Base-by-base conservation (phyloP, 2,888 invertebrate species). In the Cryptus viduatorius region DNA sequence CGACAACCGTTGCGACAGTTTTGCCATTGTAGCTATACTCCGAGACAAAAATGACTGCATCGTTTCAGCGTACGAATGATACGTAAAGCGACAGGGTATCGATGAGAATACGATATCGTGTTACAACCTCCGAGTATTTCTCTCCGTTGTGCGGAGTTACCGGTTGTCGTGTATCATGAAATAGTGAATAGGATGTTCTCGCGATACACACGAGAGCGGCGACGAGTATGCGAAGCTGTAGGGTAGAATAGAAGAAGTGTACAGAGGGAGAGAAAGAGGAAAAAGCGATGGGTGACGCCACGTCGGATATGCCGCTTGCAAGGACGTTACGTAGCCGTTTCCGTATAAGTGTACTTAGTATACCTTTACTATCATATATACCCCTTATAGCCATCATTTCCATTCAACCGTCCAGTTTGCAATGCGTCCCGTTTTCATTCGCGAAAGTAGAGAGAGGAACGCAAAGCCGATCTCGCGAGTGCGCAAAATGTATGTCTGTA, bases 261-360 rank as follows among this genome's bases (percentile, higher is more conserved):
- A 10, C 24, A 56, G 24, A 19, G 16, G 31, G 19, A 37, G 48
- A 68, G 68, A 12, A 42, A 37, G 71, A 42, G 71, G 19, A 72
- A 72, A 72, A 72, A 37, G 59, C 75, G 68, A 69, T 68, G 68
- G 75, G 61, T 71, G 71, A 82, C 69, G 71, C 37, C 53, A 56
- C 77, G 77, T 77, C 65, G 77, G 71, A 77, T 82, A 77, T 71
- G 71, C 48, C 77, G 71, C 71, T 76, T 76, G 64, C 61, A 81
- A 65, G 71, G 72, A 72, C 67, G 46, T 72, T 72, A 29, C 72
- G 19, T 59, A 37, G 72, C 77, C 71, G 72, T 78, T 82, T 82
- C 78, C 72, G 67, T 72, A 78, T 59, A 56, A 24, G 56, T 56
- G 56, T 56, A 56, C 56, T 56, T 56, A 37, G 37, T 37, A 37